Percentiles rank a stretch among this genome's conserved stretches.
Conservation (phyloP, 2,113 vertebrate genomes). For the Alces alces region DNA sequence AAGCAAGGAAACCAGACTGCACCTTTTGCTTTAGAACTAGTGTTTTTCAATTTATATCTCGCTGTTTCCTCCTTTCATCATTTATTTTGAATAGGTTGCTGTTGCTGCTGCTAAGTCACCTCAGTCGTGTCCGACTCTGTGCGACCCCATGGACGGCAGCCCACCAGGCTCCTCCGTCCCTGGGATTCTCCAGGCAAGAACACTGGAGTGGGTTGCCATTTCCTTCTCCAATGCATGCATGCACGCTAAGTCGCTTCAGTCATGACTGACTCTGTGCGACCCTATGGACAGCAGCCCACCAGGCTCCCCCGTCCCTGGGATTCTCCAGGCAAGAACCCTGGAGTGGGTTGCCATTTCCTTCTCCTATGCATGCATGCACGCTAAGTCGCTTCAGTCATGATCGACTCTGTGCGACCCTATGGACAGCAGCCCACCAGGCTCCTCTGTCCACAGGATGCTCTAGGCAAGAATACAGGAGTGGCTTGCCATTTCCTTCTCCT, state of each 20-base stretch:
- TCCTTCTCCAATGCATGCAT: background rate
- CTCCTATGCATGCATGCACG: too few relatives aligned
- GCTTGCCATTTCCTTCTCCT: too few relatives aligned
- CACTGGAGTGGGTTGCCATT: background rate
- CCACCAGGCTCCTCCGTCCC: background rate
- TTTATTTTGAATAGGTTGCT: background rate
- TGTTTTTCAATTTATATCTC: background rate
- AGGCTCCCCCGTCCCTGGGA: background rate
- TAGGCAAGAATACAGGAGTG: too few relatives aligned
- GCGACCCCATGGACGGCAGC: rapidly evolving
- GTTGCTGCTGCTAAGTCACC: background rate
- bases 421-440: too few relatives aligned
- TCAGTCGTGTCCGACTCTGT: background rate
- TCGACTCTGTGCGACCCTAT: too few relatives aligned
- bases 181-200: background rate
- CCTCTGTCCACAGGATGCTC: too few relatives aligned
- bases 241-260: background rate
- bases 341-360: background rate
- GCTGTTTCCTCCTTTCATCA: background rate
- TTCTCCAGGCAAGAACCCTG: background rate
- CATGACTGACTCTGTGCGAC: background rate
- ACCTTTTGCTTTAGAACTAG: background rate
- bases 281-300: background rate
- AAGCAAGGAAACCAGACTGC: background rate
- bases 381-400: too few relatives aligned